phyloP scores from a whole-genome alignment of 2,888 invertebrate species.

The Agriotes lineatus region DNA sequence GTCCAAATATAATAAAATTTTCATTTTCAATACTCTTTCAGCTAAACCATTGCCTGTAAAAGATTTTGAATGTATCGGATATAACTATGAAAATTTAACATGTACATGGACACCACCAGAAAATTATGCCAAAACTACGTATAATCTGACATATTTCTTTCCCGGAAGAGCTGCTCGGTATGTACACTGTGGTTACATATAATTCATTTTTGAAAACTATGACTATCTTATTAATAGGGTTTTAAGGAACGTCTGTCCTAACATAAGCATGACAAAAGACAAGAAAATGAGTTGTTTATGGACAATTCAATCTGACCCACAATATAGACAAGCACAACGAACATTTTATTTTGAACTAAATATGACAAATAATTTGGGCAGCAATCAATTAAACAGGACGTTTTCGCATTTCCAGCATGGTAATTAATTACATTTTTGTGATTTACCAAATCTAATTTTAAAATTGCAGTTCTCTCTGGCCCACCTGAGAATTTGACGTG shows the following conservation, averaged over 20 bases:
- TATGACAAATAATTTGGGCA: constrained; percentile 75
- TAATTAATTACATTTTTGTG: constrained; percentile 53
- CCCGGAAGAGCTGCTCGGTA: constrained; percentile 64
- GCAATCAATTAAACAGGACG: constrained; percentile 66
- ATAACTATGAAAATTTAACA: constrained; percentile 79
- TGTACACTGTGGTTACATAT: constrained; percentile 39
- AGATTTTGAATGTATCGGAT: constrained; percentile 80
- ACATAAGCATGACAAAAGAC: constrained; percentile 43
- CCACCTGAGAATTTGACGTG: constrained; percentile 67
- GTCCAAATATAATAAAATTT: too few species aligned
- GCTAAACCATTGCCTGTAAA: constrained; percentile 73
- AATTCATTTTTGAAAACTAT: not conserved
- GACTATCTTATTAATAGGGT: constrained; percentile 6
- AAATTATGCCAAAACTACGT: constrained; percentile 71
- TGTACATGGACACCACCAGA: constrained; percentile 79
- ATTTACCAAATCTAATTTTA: not conserved
- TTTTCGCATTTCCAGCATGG: constrained; percentile 72
- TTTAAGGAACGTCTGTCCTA: constrained; percentile 22
- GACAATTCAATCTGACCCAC: constrained; percentile 67
- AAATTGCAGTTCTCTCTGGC: constrained; percentile 66
- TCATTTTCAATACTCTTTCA: constrained; percentile 57
- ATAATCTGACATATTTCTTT: constrained; percentile 67
- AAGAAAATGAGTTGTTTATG: constrained; percentile 66
- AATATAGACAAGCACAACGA: constrained; percentile 69
- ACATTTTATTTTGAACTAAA: constrained; percentile 72